Evolutionary conservation across 2,113 vertebrate species (phyloP).

Genomic region (Tympanuchus pallidicinctus): DNA sequence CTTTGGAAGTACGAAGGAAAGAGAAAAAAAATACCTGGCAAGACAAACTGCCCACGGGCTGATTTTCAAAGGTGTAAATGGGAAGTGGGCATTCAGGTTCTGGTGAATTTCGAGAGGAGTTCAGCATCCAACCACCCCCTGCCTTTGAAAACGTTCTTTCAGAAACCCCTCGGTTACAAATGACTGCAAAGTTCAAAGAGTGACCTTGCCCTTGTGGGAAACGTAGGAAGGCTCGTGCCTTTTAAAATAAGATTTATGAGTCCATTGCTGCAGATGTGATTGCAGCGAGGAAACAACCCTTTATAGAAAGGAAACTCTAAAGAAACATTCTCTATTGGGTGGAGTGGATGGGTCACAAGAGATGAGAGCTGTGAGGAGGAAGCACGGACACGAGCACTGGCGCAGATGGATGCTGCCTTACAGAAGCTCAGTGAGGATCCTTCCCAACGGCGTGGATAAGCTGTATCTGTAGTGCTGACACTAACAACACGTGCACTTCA

Average conservation of each 20-base stretch:
- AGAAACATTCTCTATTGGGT: conserved; percentile 48
- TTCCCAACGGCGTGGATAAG: not conserved
- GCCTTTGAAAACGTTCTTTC: conserved; percentile 55
- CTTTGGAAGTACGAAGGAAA: not conserved
- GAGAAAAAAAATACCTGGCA: not conserved
- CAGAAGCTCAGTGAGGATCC: not conserved
- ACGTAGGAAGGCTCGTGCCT: conserved; percentile 65
- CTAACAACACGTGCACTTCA: not conserved
- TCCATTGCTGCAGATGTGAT: conserved; percentile 63
- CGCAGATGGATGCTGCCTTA: not conserved
- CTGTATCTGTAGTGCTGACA: not conserved
- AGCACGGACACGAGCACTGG: not conserved
- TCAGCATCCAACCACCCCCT: conserved; percentile 47
- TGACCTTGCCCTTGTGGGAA: conserved; percentile 74
- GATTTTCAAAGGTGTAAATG: conserved; percentile 55
- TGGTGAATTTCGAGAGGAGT: conserved; percentile 17
- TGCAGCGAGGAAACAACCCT: conserved; percentile 56
- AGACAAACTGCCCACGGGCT: conserved; percentile 11
- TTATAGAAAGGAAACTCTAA: conserved; percentile 53
- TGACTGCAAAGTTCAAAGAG: conserved; percentile 67
- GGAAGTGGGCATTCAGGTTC: conserved; percentile 42
- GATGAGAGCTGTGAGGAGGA: not conserved
- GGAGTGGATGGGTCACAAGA: conserved; percentile 40
- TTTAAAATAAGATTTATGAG: conserved; percentile 69
- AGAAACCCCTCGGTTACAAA: conserved; percentile 59